A percentile compares a stretch with the other conserved stretches of the same genome.
phyloP scores from a whole-genome alignment of 2,888 invertebrate genomes.

The Crocallis elinguaria region DNA sequence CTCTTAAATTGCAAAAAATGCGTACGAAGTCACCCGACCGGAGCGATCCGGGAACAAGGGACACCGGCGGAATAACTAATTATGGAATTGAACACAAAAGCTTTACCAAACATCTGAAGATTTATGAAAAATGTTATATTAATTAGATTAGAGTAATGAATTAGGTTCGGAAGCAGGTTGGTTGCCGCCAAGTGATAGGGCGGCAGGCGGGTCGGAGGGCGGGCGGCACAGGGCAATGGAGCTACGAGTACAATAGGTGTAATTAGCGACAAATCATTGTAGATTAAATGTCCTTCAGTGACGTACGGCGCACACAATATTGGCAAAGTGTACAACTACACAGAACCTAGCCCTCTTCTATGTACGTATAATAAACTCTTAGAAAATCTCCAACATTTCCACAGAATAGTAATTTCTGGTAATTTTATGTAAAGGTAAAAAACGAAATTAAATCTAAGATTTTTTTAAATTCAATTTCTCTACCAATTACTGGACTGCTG shows the following conservation, averaged over 20 bases:
- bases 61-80: constrained; percentile 21
- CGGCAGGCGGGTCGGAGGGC: not conserved
- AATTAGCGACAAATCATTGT: constrained; percentile 18
- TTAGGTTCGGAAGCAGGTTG: constrained; percentile 29
- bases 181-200: constrained; percentile 23
- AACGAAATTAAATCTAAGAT: no score
- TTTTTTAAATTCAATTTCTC: no score
- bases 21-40: constrained; percentile 5
- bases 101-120: constrained; percentile 17
- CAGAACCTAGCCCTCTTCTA: no score
- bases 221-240: not conserved
- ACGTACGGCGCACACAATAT: not conserved
- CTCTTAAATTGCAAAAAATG: constrained; percentile 16
- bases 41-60: constrained; percentile 19
- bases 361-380: no score
- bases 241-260: constrained; percentile 7
- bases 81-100: constrained; percentile 9
- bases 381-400: no score
- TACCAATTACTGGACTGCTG: no score
- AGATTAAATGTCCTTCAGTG: not conserved
- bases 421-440: no score
- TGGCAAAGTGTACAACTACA: no score
- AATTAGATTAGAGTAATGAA: constrained; percentile 37
- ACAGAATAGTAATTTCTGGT: no score
- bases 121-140: constrained; percentile 35